phyloP scores from a whole-genome alignment of 2,888 invertebrate genomes.

The Prosapia bicincta region DNA sequence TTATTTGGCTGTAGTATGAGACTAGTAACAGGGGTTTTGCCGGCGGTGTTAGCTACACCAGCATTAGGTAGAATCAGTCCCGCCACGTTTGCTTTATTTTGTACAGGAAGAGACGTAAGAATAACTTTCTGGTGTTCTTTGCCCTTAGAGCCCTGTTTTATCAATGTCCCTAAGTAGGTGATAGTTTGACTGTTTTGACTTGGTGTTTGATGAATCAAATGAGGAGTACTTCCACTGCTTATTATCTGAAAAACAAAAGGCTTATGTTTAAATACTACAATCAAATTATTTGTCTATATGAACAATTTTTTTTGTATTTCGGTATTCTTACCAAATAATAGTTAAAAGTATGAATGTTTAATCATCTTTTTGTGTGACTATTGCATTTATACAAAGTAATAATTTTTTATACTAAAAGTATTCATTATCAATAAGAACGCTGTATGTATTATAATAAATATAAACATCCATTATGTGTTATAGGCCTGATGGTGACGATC shows the following conservation, averaged over 20 bases:
- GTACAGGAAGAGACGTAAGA: conserved; percentile 27
- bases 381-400: no score
- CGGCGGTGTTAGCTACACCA: neutral
- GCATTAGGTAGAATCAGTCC: conserved; percentile 21
- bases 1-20: conserved; percentile 22
- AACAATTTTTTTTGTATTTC: no score
- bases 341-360: no score
- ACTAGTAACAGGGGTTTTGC: conserved; percentile 24
- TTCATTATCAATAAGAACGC: no score
- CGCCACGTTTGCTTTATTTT: conserved; percentile 17
- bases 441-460: no score
- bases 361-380: no score
- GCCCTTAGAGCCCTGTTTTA: conserved; percentile 40
- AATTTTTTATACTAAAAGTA: no score
- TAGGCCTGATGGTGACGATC: no score
- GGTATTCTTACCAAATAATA: no score
- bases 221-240: neutral
- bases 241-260: neutral
- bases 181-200: conserved; percentile 44
- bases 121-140: conserved; percentile 32
- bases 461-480: no score
- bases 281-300: no score
- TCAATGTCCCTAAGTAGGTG: conserved; percentile 46
- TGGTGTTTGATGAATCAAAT: neutral
- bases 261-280: no score